A percentile compares a stretch with the other conserved stretches of the same genome.
Evolutionary conservation across 2,888 invertebrate genomes (phyloP).

Genomic region (Seira ritae): DNA sequence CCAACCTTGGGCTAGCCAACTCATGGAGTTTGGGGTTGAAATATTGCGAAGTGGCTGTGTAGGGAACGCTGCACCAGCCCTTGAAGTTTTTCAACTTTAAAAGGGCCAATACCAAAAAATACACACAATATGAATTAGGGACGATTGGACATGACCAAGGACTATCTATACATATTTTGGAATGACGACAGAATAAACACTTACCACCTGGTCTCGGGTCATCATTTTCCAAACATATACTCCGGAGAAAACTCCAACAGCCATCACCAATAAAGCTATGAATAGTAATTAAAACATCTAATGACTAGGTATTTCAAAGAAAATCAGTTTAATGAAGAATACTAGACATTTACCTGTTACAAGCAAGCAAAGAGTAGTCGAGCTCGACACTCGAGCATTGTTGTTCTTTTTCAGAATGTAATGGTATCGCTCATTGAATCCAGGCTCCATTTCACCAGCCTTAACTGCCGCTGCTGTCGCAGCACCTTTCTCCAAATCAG

Average conservation of each 20-base stretch:
- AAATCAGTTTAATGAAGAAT: no score
- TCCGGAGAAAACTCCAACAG: constrained; percentile 83
- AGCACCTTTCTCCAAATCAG: constrained; percentile 55
- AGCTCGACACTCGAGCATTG: constrained; percentile 79
- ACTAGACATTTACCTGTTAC: constrained; percentile 78
- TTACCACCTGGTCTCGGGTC: constrained; percentile 77
- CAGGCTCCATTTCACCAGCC: constrained; percentile 58
- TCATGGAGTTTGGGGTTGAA: no score
- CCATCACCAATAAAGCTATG: constrained; percentile 81
- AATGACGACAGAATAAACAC: background rate
- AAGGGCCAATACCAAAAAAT: constrained; percentile 26
- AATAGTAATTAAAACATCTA: no score
- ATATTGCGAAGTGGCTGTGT: constrained; percentile 74
- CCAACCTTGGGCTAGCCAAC: no score
- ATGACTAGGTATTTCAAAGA: no score
- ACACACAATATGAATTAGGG: background rate
- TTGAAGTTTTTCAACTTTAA: constrained; percentile 80
- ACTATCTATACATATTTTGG: no score
- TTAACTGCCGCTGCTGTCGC: constrained; percentile 48
- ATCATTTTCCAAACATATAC: constrained; percentile 86
- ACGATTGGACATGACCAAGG: no score
- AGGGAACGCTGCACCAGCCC: constrained; percentile 84
- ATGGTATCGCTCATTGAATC: constrained; percentile 75
- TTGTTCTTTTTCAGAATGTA: constrained; percentile 77
- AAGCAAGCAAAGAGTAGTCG: constrained; percentile 83